Evolutionary conservation across 2,797 vertebrate species (phyloP).

Genomic region (Galagoides demidoff): DNA sequence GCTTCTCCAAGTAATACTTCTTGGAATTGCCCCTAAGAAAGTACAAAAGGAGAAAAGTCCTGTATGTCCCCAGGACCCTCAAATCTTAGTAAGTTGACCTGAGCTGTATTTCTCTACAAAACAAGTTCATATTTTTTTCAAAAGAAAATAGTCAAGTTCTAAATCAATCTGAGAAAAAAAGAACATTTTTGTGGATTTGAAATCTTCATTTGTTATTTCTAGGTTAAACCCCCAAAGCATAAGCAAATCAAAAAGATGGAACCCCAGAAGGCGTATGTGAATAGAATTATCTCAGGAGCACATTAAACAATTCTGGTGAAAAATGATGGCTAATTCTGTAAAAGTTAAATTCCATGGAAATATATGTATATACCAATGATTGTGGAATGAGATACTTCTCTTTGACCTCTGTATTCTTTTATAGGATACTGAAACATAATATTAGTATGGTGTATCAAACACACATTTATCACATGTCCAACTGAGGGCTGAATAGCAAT

Average conservation of each 20-base stretch:
- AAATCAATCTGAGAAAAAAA: not conserved
- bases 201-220: conserved; percentile 4
- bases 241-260: not conserved
- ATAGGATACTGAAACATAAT: not conserved
- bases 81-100: not conserved
- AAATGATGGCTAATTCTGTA: not conserved
- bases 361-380: not conserved
- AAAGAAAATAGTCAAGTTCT: not conserved
- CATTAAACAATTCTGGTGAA: not conserved
- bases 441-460: not conserved
- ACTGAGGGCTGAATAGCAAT: not conserved
- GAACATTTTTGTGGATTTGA: not conserved
- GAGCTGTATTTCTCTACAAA: not conserved
- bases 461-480: not conserved
- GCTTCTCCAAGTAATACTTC: conserved; percentile 39
- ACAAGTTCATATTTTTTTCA: conserved; percentile 15
- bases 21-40: not conserved
- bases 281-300: not conserved
- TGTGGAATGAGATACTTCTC: not conserved
- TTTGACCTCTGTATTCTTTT: not conserved
- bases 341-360: not conserved
- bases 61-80: not conserved
- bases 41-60: conserved; percentile 31
- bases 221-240: not conserved
- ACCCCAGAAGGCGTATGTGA: not conserved